Percentiles rank a stretch among this genome's conserved stretches.
phyloP scores from a whole-genome alignment of 1,140 invertebrate genomes.

The Belonocnema kinseyi region DNA sequence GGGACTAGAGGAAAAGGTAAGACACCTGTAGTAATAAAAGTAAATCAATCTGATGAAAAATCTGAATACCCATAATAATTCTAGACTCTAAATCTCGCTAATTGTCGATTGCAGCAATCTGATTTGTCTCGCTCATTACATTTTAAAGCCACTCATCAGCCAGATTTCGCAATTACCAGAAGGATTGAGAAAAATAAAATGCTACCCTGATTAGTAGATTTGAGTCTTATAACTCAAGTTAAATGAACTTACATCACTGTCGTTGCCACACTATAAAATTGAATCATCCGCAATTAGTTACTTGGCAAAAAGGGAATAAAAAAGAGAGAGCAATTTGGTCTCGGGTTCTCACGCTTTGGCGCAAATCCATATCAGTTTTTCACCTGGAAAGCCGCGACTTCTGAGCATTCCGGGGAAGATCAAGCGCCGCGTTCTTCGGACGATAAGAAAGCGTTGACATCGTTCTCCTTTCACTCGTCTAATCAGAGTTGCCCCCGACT shows the following conservation, averaged over 20 bases:
- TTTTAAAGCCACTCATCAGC: conserved; percentile 11
- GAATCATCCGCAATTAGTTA: not conserved
- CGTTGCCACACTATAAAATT: not conserved
- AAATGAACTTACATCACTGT: not conserved
- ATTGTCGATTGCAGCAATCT: not conserved
- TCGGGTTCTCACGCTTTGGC: conserved; percentile 8
- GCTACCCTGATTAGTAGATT: conserved; percentile 21
- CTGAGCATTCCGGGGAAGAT: not conserved
- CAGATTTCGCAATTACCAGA: not conserved
- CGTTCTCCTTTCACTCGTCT: conserved; percentile 28
- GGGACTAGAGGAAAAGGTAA: too few species aligned
- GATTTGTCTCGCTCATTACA: not conserved
- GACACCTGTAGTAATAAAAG: too few species aligned
- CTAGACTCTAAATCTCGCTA: too few species aligned
- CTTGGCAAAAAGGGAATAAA: conserved; percentile 4
- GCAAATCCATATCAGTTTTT: not conserved
- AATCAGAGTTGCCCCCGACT: conserved; percentile 25
- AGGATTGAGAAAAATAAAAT: conserved; percentile 19
- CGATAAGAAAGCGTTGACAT: conserved; percentile 31
- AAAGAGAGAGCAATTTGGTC: not conserved
- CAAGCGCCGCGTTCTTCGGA: not conserved
- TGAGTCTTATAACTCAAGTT: not conserved
- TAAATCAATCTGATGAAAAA: too few species aligned
- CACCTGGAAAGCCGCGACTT: not conserved
- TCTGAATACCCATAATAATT: too few species aligned